phyloP scores from a whole-genome alignment of 2,113 vertebrate species.

The Anhinga rufa region DNA sequence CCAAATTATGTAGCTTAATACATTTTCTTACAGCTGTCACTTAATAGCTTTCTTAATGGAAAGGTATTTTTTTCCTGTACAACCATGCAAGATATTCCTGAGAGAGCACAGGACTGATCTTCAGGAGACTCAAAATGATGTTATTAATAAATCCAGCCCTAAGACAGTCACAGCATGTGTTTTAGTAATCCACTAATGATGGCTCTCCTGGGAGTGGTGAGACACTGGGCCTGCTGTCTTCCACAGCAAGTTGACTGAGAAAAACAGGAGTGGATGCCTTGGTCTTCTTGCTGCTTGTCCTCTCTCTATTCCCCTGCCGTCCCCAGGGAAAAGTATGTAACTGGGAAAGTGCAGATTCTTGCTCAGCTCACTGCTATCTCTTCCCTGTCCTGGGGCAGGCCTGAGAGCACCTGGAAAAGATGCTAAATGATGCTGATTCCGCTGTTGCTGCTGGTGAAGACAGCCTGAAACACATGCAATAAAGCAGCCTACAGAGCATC shows the following conservation, averaged over 20 bases:
- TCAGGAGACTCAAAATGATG: neutral
- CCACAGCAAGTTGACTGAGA: neutral
- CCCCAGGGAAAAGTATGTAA: neutral
- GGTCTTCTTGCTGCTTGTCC: neutral
- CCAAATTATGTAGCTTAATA: neutral
- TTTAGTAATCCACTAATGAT: neutral
- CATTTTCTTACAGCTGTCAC: slow-evolving; percentile 4
- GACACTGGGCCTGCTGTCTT: neutral
- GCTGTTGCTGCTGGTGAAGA: neutral
- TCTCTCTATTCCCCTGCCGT: neutral
- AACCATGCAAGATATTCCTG: neutral
- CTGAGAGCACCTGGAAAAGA: neutral
- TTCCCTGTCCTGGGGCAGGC: neutral
- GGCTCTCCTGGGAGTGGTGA: neutral
- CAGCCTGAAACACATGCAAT: neutral
- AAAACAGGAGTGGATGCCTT: neutral
- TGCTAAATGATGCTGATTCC: slow-evolving; percentile 31
- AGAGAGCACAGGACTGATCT: neutral
- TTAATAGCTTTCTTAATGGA: slow-evolving; percentile 7
- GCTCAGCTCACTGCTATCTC: neutral
- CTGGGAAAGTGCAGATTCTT: neutral
- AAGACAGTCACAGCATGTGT: neutral
- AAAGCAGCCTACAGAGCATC: neutral
- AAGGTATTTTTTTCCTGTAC: neutral
- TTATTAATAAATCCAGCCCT: neutral